Evolutionary conservation across 2,888 invertebrate genomes (phyloP), one percentile per base, ranked within the genome.

Genomic region (Bombyx huttoni): DNA sequence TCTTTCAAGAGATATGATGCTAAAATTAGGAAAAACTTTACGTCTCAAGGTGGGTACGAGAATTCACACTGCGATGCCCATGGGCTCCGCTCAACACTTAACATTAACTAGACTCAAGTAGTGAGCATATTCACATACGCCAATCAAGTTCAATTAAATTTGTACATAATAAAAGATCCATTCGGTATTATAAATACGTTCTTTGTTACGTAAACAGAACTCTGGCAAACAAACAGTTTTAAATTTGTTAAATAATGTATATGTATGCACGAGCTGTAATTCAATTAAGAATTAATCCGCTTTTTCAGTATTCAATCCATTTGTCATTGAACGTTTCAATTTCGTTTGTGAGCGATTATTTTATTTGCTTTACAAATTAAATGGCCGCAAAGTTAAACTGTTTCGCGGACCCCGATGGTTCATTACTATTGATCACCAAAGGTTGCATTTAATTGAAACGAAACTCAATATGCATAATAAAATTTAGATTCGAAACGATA

Each of bases 271-370:
- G 48, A 14, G 33, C 62, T 76, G 73, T 75, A 70, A 79, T 81
- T 71, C 78, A 81, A 82, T 84, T 82, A 78, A 76, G 75, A 75
- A 81, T 81, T 81, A 81, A 84, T 81, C 80, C 79, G 59, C 66
- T 68, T 70, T 69, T 72, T 70, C 73, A 61, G 70, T 68, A 71
- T 80, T 76, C 76, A 75, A 78, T 80, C 73, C 74, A 70, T 70
- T 74, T 75, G 66, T 60, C 60, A 58, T 47, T 58, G 61, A 61
- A 71, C 71, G 74, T 80, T 81, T 78, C 71, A 77, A 79, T 80
- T 81, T 75, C 69, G 68, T 65, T 70, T 65, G 69, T 68, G 70
- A 73, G 73, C 74, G 70, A 67, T 63, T 69, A 73, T 76, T 73
- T 76, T 78, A 75, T 79, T 81, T 78, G 72, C 64, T 62, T 68